Evolutionary conservation across 2,888 invertebrate species (phyloP).

Genomic region (Psylliodes chrysocephalus): DNA sequence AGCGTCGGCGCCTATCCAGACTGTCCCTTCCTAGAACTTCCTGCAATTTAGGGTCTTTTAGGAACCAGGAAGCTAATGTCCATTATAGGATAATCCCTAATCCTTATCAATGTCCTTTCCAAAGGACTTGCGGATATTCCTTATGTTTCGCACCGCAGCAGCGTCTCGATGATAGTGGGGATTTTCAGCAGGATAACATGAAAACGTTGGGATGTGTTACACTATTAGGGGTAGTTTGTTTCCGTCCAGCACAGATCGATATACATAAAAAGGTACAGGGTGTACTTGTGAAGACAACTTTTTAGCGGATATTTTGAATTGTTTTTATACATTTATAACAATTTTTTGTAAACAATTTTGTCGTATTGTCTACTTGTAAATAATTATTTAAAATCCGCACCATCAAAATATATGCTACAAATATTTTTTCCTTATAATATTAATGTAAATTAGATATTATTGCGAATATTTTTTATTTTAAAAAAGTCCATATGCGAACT

Average conservation of each 20-base stretch:
- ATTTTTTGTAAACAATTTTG: too few relatives aligned
- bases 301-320: too few relatives aligned
- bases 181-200: conserved; percentile 19
- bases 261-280: neutral
- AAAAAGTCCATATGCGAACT: too few relatives aligned
- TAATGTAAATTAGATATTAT: too few relatives aligned
- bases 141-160: neutral
- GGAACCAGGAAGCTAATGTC: conserved; percentile 10
- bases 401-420: too few relatives aligned
- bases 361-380: too few relatives aligned
- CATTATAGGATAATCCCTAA: neutral
- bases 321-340: too few relatives aligned
- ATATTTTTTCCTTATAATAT: too few relatives aligned
- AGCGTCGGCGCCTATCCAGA: conserved; percentile 9
- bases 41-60: neutral
- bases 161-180: conserved; percentile 22
- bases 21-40: neutral
- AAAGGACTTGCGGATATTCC: conserved; percentile 4
- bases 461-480: too few relatives aligned
- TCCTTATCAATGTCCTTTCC: conserved; percentile 17
- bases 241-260: neutral
- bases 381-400: too few relatives aligned
- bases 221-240: neutral
- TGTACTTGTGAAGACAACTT: too few relatives aligned
- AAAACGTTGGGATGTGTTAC: neutral